Evolutionary conservation across 2,797 vertebrate species (phyloP), one percentile per base, ranked within the genome.

Genomic region (Ciconia nigra): DNA sequence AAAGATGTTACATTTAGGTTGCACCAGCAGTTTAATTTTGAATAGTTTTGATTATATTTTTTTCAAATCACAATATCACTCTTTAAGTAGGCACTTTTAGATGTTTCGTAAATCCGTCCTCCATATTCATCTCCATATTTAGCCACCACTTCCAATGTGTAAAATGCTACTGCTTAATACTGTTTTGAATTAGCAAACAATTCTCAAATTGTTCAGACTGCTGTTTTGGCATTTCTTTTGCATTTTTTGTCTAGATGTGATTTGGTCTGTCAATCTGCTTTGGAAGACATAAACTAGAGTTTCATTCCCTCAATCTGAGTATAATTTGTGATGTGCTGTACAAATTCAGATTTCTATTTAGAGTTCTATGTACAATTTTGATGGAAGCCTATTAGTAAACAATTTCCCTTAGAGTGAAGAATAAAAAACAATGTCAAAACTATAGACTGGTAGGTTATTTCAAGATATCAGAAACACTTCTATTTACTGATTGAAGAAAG

Each of bases 401-500:
- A 90, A 93, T 90, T 93, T 97, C 82, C 84, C 69, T 96, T 70
- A 88, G 80, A 94, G 42, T 77, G 89, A 94, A 97, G 93, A 97
- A 96, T 94, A 91, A 97, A 98, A 98, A 96, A 96, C 92, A 96
- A 95, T 96, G 83, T 94, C 73, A 96, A 95, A 97, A 98, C 89
- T 97, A 90, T 87, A 96, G 94, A 95, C 83, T 97, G 96, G 78
- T 96, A 97, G 94, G 52, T 42, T 98, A 97, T 98, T 98, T 97
- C 96, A 95, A 96, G 96, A 97, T 98, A 98, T 95, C 96, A 97
- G 97, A 98, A 96, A 72, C 97, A 97, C 92, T 96, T 96, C 95
- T 97, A 90, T 96, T 97, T 97, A 96, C 89, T 97, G 94, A 98
- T 95, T 97, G 96, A 96, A 97, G 95, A 97, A 98, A 98, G 96